Base-by-base conservation (phyloP, 1,140 invertebrate species). In the Drosophila asahinai region DNA sequence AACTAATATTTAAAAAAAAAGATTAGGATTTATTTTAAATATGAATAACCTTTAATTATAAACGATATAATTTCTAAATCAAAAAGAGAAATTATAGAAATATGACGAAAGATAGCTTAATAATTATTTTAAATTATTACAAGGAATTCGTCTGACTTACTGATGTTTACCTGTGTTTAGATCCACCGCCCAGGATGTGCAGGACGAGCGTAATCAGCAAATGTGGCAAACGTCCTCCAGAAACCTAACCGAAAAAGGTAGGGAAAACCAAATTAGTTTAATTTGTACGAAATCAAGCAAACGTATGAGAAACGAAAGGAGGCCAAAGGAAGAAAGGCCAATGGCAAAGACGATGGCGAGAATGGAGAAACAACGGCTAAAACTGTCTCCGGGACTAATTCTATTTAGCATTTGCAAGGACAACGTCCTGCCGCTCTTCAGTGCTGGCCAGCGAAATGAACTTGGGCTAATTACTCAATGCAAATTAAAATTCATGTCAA, bases 401-500 rank as follows among this genome's bases (percentile, higher is more conserved):
- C 86, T 86, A 90, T 89, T 89, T 90, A 90, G 81, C 86, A 81
- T 89, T 89, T 84, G 86, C 64, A 70, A 80, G 60, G 63, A 66
- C 76, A 59, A 25, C 51, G 43, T 64, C 30, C 63, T 72, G 33
- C 48, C 9, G 30, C 51, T 19, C 38, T 55, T 57, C 77, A 22
- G 58, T 30, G 27, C 59, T 73, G 81, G 81, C 72, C 80, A 80
- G 62, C 77, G 63, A 87, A 90, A 90, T 90, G 84, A 90, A 90
- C 84, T 90, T 74, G 67, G 82, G 82, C 86, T 89, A 89, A 89
- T 89, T 89, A 89, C 86, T 89, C 86, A 89, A 89, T 89, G 86
- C 86, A 89, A 89, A 89, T 89, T 89, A 89, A 89, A 89, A 89
- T 89, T 89, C 86, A 89, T 89, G 86, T 89, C 86, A 89, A 89